These are phyloP conservation scores for Tigriopus californicus DNA, from an alignment of 2,888 invertebrate genomes.

Conservation along the genomic window DNA sequence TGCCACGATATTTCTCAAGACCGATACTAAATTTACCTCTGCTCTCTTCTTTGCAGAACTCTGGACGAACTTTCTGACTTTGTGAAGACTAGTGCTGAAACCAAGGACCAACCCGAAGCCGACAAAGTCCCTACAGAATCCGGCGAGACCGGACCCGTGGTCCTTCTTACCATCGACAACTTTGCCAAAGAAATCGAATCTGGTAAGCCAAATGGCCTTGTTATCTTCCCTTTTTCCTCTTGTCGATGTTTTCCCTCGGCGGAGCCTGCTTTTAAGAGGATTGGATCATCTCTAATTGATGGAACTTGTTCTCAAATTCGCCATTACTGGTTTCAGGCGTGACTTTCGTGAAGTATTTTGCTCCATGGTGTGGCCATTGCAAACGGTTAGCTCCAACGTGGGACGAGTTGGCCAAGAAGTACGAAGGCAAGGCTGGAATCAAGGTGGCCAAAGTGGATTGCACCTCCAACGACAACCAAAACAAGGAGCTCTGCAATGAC, in stretches of 20 bases:
- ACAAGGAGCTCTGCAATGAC: conserved; percentile 47
- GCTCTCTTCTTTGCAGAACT: background rate
- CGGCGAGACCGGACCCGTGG: too few relatives aligned
- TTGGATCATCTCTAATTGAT: background rate
- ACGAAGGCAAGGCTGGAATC: conserved; percentile 38
- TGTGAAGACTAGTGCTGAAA: background rate
- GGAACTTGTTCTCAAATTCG: background rate
- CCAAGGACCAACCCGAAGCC: too few relatives aligned
- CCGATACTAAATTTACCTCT: too few relatives aligned
- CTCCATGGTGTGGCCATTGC: conserved; percentile 80
- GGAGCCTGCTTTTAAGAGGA: background rate
- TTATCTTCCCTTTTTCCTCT: too few relatives aligned
- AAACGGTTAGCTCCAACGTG: conserved; percentile 64
- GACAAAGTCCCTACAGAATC: too few relatives aligned
- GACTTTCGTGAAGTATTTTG: conserved; percentile 68
- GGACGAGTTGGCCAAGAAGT: conserved; percentile 56
- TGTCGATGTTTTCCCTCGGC: too few relatives aligned
- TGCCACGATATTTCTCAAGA: too few relatives aligned
- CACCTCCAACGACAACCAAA: conserved; percentile 42
- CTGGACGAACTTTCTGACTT: background rate
- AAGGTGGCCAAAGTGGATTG: conserved; percentile 68
- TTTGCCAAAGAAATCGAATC: background rate
- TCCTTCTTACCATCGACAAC: too few relatives aligned
- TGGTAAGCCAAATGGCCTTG: background rate
- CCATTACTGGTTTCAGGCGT: conserved; percentile 31